These are phyloP conservation scores for Alca torda DNA, from an alignment of 2,797 vertebrate genomes.

Conservation along the genomic window DNA sequence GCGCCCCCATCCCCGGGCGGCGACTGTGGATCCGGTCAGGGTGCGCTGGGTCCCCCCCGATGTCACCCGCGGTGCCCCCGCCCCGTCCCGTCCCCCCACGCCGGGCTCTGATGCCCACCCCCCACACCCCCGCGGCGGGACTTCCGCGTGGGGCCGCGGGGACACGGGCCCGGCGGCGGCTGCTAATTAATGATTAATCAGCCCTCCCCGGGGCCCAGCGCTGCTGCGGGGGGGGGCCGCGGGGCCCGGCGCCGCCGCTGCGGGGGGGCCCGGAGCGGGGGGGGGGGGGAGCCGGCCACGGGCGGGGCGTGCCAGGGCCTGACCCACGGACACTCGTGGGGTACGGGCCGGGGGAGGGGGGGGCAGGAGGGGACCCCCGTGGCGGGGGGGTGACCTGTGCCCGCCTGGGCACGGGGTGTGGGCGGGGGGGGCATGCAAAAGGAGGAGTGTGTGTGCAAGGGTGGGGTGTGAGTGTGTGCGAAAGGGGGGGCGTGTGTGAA, in stretches of 20 bases:
- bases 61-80: not conserved
- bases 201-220: not conserved
- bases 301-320: not conserved
- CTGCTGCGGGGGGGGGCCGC: not conserved
- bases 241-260: not conserved
- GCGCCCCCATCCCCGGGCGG: not conserved
- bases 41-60: too few relatives aligned
- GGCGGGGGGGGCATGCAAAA: not conserved
- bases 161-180: not conserved
- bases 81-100: too few relatives aligned
- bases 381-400: not conserved
- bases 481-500: not conserved
- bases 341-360: not conserved
- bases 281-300: not conserved
- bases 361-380: too few relatives aligned
- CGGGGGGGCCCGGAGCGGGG: not conserved
- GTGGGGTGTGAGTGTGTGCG: too few relatives aligned
- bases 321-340: not conserved
- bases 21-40: not conserved
- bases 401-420: too few relatives aligned
- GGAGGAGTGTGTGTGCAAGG: not conserved
- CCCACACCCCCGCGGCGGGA: not conserved
- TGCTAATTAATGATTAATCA: conserved; percentile 39
- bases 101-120: not conserved
- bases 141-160: conserved; percentile 33